Conservation (phyloP, 2,888 invertebrate species). For the Lycia hirtaria region DNA sequence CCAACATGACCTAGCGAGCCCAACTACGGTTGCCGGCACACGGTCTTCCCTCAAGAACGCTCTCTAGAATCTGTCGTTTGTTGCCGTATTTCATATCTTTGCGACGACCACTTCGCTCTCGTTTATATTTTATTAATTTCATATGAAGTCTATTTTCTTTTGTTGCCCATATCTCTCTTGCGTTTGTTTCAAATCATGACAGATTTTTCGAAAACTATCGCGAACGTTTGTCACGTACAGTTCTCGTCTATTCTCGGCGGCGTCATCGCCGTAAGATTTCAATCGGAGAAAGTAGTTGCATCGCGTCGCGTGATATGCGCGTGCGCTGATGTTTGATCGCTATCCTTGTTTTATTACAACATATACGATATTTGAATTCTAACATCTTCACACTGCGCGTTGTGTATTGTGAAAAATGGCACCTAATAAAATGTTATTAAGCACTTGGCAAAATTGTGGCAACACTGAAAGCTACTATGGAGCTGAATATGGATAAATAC, state of each 20-base stretch:
- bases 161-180: too few relatives aligned
- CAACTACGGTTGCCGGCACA: too few relatives aligned
- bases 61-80: too few relatives aligned
- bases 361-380: conserved; percentile 45
- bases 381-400: background rate
- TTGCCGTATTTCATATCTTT: too few relatives aligned
- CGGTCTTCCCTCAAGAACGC: too few relatives aligned
- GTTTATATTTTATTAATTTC: too few relatives aligned
- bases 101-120: too few relatives aligned
- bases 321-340: conserved; percentile 65
- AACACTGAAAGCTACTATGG: too few relatives aligned
- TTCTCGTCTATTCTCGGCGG: conserved; percentile 52
- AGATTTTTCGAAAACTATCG: conserved; percentile 60
- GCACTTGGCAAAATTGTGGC: too few relatives aligned
- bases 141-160: too few relatives aligned
- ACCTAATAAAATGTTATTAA: conserved; percentile 1
- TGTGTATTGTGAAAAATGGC: background rate
- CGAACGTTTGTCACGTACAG: conserved; percentile 65
- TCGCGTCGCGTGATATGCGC: conserved; percentile 73
- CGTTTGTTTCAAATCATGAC: conserved; percentile 36
- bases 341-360: conserved; percentile 47
- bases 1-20: too few relatives aligned
- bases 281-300: conserved; percentile 81
- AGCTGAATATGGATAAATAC: too few relatives aligned
- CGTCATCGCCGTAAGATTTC: conserved; percentile 55